Base-by-base conservation (phyloP, 2,888 invertebrate species). In the Drosophila nr. perissopoda region DNA sequence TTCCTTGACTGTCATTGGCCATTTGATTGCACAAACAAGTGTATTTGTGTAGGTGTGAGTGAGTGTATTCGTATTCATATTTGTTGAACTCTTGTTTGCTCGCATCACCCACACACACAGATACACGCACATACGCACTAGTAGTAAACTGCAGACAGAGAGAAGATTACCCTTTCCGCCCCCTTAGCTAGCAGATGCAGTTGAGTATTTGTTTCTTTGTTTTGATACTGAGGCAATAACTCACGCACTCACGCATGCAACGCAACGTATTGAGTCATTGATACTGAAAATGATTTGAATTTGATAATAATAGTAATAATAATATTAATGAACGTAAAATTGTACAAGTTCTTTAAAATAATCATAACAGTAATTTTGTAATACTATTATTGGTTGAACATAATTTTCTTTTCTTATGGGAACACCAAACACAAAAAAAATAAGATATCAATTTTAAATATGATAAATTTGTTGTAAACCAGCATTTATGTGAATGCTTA, bases 41-140 rank as follows among this genome's bases (percentile, higher is more conserved):
- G 25, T 70, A 66, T 62, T 25, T 42, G 40, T 21, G 10, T 51
- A 16, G 38, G n/a, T 48, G 13, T 18, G 16, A 48, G n/a, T 18
- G 42, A 33, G 11, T 70, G 48, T 56, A 16, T 21, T 21, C 13
- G n/a, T 63, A 29, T 53, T 29, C 36, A 63, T 62, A 82, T 68
- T 64, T 76, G 78, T 80, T 82, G 80, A 70, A 80, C 77, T 81
- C 81, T 81, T 81, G 66, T 75, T 81, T 52, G 78, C 57, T 49
- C 63, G 64, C 70, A 76, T 65, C 80, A 65, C 53, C 45, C 57
- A 71, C 64, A 34, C 75, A 69, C 76, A 56, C 67, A 63, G 31
- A 53, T 38, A 21, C 51, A 51, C n/a, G 1, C 34, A 45, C 33
- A 57, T 16, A 25, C 34, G 51, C 42, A 38, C 7, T 48, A 53